These are phyloP conservation scores for Sebastolobus alascanus DNA, from an alignment of 2,797 vertebrate genomes.

Conservation along the genomic window DNA sequence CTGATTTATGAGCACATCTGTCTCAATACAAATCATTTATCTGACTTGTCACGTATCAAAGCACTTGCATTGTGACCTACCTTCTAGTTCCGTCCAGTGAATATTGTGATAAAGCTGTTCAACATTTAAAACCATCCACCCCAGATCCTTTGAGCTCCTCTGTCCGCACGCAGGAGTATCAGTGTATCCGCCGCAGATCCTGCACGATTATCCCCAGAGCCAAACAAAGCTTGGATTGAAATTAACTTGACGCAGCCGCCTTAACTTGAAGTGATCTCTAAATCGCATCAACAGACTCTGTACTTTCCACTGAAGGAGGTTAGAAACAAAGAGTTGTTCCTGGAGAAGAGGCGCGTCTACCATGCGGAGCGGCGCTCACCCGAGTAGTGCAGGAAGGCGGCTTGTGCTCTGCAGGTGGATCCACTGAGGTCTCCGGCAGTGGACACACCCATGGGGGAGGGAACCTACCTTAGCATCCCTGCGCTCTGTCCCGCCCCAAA, in stretches of 20 bases:
- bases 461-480: conserved; percentile 80
- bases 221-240: conserved; percentile 75
- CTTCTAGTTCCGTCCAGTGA: conserved; percentile 62
- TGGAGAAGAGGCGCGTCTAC: conserved; percentile 28
- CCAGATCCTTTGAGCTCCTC: conserved; percentile 64
- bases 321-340: conserved; percentile 64
- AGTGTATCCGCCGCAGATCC: conserved; percentile 71
- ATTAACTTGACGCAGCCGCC: conserved; percentile 70
- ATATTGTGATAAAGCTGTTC: conserved; percentile 50
- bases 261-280: conserved; percentile 63
- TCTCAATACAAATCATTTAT: conserved; percentile 1
- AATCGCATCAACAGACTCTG: conserved; percentile 55
- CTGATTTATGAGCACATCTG: conserved; percentile 28
- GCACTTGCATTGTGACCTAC: conserved; percentile 52
- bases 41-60: conserved; percentile 2
- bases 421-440: conserved; percentile 67
- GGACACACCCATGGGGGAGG: conserved; percentile 86
- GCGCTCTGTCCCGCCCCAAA: conserved; percentile 48
- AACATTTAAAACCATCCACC: conserved; percentile 77
- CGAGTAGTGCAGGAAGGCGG: conserved; percentile 55
- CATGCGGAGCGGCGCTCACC: conserved; percentile 53
- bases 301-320: conserved; percentile 47
- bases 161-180: conserved; percentile 58
- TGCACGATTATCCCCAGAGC: conserved; percentile 73
- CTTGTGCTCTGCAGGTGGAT: conserved; percentile 83